phyloP scores from a whole-genome alignment of 2,797 vertebrate species.

The Nannoperca obscura region DNA sequence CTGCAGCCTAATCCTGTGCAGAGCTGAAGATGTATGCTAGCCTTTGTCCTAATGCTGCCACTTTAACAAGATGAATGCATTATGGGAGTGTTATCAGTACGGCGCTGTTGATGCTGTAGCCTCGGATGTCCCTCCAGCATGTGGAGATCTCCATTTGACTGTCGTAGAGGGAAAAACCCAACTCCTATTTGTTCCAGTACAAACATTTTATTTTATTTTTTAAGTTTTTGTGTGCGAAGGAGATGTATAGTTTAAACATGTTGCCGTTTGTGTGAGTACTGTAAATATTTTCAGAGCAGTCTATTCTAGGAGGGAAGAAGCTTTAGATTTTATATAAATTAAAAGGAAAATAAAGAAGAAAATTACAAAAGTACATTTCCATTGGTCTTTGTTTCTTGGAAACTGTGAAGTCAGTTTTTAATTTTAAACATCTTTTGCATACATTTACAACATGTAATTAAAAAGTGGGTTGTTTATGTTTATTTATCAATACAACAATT shows the following conservation, averaged over 20 bases:
- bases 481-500: not conserved
- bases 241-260: conserved; percentile 2
- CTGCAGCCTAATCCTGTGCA: conserved; percentile 39
- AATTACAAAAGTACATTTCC: not conserved
- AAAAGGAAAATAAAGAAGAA: not conserved
- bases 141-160: conserved; percentile 13
- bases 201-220: not conserved
- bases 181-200: not conserved
- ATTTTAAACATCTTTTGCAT: too few relatives aligned
- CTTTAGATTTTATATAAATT: not conserved
- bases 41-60: conserved; percentile 60
- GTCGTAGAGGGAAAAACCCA: not conserved
- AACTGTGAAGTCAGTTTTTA: not conserved
- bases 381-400: conserved; percentile 1
- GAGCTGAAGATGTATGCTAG: conserved; percentile 30
- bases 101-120: conserved; percentile 15
- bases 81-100: conserved; percentile 30
- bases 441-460: too few relatives aligned
- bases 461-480: not conserved
- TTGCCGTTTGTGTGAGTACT: not conserved
- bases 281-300: conserved; percentile 14
- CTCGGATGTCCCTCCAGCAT: not conserved
- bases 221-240: not conserved
- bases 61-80: conserved; percentile 61
- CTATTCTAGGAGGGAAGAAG: not conserved